Percentiles rank a stretch among this genome's conserved stretches.
Evolutionary conservation across 2,113 vertebrate species (phyloP).

Genomic region (Sorex araneus): DNA sequence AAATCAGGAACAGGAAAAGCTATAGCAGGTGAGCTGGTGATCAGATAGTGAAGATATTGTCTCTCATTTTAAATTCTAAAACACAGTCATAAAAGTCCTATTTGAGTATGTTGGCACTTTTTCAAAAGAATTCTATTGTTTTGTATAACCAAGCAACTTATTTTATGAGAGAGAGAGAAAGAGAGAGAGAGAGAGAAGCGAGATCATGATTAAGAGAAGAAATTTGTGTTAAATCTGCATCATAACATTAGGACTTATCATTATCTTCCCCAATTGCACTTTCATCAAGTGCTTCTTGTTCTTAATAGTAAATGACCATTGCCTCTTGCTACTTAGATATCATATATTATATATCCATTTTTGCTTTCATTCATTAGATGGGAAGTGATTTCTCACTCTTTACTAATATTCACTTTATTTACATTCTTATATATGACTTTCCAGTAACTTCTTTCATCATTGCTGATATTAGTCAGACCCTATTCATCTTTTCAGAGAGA

Average conservation of each 20-base stretch:
- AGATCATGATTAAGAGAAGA: conserved; percentile 18
- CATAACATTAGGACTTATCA: background rate
- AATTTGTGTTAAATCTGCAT: background rate
- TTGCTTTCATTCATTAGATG: background rate
- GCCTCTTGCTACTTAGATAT: background rate
- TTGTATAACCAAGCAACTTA: background rate
- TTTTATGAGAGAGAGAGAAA: background rate
- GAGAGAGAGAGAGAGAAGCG: background rate
- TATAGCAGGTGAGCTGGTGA: background rate
- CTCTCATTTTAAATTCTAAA: conserved; percentile 9
- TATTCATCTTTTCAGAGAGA: no score
- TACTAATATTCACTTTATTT: background rate
- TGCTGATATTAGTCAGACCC: no score
- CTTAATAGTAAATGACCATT: background rate
- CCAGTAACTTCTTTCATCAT: background rate
- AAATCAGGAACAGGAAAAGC: background rate
- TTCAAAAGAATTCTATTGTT: background rate
- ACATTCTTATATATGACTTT: background rate
- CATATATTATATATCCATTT: background rate
- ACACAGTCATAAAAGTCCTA: background rate
- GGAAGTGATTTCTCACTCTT: background rate
- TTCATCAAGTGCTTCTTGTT: background rate
- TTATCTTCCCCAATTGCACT: background rate
- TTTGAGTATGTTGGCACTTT: background rate
- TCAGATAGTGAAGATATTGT: background rate